Base-by-base conservation (phyloP, 2,888 invertebrate species). In the Athripsodes cinereus region DNA sequence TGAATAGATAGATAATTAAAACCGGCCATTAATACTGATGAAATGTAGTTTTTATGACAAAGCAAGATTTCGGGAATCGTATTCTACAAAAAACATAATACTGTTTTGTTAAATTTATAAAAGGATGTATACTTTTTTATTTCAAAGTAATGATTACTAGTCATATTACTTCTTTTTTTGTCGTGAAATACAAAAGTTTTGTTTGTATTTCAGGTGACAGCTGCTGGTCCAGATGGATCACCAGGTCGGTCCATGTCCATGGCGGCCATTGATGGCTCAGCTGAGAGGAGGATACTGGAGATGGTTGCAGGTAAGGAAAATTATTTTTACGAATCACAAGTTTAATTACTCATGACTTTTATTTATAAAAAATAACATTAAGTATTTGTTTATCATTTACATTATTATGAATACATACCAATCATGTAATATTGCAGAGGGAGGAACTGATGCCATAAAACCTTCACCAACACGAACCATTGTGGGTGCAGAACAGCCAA, bases 241-340 rank as follows among this genome's bases (percentile, higher is more conserved):
- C 81, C 78, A 63, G 72, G 80, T 61, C 76, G 80, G 16, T 63
- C 63, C 40, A 61, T 61, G 60, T 63, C 62, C 3, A 52, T 61
- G 54, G 57, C 57, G 11, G 59, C 57, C 57, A 51, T 64, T 58
- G 58, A 64, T 66, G 86, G 82, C 68, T 83, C 84, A 3, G 87
- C 87, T 34, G 88, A 88, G 67, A 82, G 85, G 68, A 81, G 87
- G 66, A 88, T 90, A 65, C 76, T 88, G 64, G 88, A 90, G 63
- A 77, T 88, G 67, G 83, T 88, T 62, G 81, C 85, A 65, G 86
- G 82, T 75, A 65, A 22, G 49, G 22, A 50, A 16, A 6, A 13
- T 13, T 44, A 44, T 6, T 44, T 44, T 26, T 6, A 6, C 26
- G 5, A 26, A 8, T 40, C 13, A 40, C 40, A 40, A 13, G 13